Evolutionary conservation across 2,113 vertebrate genomes (phyloP), one percentile per base, ranked within the genome.

Genomic region (Prinia subflava): DNA sequence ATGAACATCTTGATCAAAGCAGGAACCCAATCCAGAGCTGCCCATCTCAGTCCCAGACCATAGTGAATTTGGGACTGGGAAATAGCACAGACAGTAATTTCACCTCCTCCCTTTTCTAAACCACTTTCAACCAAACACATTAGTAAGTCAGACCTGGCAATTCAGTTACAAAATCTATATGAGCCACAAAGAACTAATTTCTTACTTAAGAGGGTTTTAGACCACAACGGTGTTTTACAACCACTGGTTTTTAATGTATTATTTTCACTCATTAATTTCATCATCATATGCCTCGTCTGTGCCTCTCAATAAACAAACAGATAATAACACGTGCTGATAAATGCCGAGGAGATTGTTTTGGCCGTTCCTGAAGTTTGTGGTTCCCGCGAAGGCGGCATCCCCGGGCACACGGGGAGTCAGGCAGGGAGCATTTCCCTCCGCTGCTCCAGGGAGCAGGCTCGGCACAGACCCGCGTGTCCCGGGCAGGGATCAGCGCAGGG

Each of bases 391-490:
- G 47, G 56, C 11, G 0, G 2, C 16, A 19, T 18, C 6, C 39
- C 42, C 8, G 2, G 25, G 71, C 62, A 46, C 35, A 25, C 0
- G 15, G 57, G 47, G 41, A 39, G 23, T 3, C 50, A 3, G 59
- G 41, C 6, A 0, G 44, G 83, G 16, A 53, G 6, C 10, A 22
- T 11, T 42, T 37, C 56, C 47, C 50, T 14, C 8, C 49, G 21
- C 13, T 13, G 2, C 2, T 15, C 8, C 10, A 28, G 19, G 57
- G 10, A n/a, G n/a, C 1, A 0, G 68, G 41, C 42, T 84, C 27
- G 46, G 78, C 64, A 20, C n/a, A 35, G 82, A 25, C 10, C 16
- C 57, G 18, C 3, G 4, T 18, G 73, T 69, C 24, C 18, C 17
- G 3, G 15, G 11, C 55, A 27, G 12, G 53, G 15, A 53, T 1